A percentile compares a stretch with the other conserved stretches of the same genome.
Evolutionary conservation across 2,797 vertebrate species (phyloP).

Genomic region (Buphagus erythrorhynchus): DNA sequence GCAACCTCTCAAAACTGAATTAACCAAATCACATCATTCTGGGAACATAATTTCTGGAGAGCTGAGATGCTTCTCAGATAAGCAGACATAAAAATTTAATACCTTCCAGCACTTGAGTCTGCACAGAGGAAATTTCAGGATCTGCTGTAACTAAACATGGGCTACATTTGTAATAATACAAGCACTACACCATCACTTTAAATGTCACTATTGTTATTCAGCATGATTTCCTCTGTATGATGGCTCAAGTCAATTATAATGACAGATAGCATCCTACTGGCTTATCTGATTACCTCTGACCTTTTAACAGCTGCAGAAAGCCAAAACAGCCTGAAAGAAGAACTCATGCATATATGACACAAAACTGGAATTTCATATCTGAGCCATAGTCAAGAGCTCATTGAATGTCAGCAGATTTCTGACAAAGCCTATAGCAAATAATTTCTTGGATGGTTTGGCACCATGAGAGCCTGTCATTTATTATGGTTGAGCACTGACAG

Average conservation of each 20-base stretch:
- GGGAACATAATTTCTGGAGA: background rate
- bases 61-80: background rate
- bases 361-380: slow-evolving; percentile 62
- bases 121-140: background rate
- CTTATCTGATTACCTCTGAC: slow-evolving; percentile 76
- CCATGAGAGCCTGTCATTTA: slow-evolving; percentile 55
- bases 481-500: slow-evolving; percentile 32
- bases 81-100: slow-evolving; percentile 21
- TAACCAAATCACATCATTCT: background rate
- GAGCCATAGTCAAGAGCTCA: slow-evolving; percentile 59
- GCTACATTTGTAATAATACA: background rate
- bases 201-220: slow-evolving; percentile 64
- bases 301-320: slow-evolving; percentile 72
- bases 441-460: slow-evolving; percentile 70
- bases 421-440: slow-evolving; percentile 65
- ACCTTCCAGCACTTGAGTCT: slow-evolving; percentile 4
- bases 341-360: slow-evolving; percentile 64
- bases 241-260: slow-evolving; percentile 70
- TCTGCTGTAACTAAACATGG: background rate
- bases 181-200: slow-evolving; percentile 14
- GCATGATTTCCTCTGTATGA: slow-evolving; percentile 57
- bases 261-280: slow-evolving; percentile 68
- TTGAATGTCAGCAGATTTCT: slow-evolving; percentile 68
- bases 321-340: slow-evolving; percentile 65
- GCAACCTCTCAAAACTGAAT: background rate